phyloP scores from a whole-genome alignment of 2,797 vertebrate species.

The Rhinoraja longicauda region DNA sequence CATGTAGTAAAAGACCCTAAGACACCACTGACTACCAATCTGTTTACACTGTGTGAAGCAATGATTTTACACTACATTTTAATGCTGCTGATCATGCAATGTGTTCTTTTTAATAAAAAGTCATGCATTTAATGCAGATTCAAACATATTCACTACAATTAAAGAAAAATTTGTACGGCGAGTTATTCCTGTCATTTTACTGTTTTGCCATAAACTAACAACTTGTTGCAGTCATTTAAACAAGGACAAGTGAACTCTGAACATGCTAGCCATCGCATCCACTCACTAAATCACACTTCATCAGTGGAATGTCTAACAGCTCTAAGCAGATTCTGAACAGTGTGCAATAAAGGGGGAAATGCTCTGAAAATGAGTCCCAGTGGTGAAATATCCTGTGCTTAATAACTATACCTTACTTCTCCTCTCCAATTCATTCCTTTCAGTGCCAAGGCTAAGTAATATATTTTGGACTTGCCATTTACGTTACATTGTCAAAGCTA shows the following conservation, averaged over 20 bases:
- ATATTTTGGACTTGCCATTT: neutral
- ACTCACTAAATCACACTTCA: neutral
- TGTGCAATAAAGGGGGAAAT: neutral
- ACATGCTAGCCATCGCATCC: conserved; percentile 9
- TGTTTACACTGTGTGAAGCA: neutral
- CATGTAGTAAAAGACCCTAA: neutral
- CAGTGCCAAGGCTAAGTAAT: neutral
- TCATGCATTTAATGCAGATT: neutral
- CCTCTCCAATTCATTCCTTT: neutral
- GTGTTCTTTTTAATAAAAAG: conserved; percentile 3
- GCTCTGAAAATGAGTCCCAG: neutral
- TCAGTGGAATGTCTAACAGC: neutral
- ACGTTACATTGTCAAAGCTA: neutral
- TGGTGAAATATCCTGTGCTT: neutral
- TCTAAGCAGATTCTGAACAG: conserved; percentile 4
- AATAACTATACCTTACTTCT: neutral
- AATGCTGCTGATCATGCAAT: no score
- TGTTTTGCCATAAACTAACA: conserved; percentile 1
- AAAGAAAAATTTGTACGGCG: neutral
- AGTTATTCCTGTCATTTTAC: neutral
- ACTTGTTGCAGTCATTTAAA: neutral
- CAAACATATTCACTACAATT: neutral
- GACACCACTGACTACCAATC: neutral
- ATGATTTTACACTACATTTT: neutral
- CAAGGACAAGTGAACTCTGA: neutral